Base-by-base conservation (phyloP, 1,140 invertebrate genomes). In the Diorhabda sublineata region DNA sequence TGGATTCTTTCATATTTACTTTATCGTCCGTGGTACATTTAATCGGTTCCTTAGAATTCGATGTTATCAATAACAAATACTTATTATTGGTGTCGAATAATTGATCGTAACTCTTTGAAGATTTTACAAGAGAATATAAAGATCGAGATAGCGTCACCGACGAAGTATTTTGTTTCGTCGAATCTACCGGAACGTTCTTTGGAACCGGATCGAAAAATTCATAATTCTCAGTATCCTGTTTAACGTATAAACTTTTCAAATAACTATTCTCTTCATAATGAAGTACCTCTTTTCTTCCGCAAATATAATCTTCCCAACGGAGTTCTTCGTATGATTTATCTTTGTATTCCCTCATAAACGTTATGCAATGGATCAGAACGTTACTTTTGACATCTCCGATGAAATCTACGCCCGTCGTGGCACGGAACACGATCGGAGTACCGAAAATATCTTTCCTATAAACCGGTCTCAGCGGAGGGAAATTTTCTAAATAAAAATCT, bases 271-370 rank as follows among this genome's bases (percentile, higher is more conserved):
- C 65, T 60, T 66, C 52, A 47, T 58, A 66, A 26, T 45, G 42
- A 0, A n/a, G 43, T 6, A 26, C 61, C 42, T 92, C 93, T 84
- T 97, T 98, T 5, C 96, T 82, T 64, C 93, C 92, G 7, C 91
- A 91, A 45, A 86, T 80, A 82, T 98, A 98, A 84, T 99, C 97
- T 82, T 98, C 97, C 43, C 93, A 82, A 58, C 96, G 85, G 2
- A 99, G 81, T 82, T 98, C 97, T 82, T 98, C 96, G 9, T 98
- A 80, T 2, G 93, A 96, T 84, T 98, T 98, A 41, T 78, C 83
- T 78, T 98, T 95, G 82, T 98, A 98, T 78, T 98, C 95, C 83
- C 98, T 97, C 96, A 98, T 98, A 69, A 92, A 93, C 5, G 94
- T 96, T 57, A 98, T 98, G 78, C 95, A 97, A 79, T 97, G 93